Base-by-base conservation (phyloP, 2,888 invertebrate species). In the Perdita meconis region DNA sequence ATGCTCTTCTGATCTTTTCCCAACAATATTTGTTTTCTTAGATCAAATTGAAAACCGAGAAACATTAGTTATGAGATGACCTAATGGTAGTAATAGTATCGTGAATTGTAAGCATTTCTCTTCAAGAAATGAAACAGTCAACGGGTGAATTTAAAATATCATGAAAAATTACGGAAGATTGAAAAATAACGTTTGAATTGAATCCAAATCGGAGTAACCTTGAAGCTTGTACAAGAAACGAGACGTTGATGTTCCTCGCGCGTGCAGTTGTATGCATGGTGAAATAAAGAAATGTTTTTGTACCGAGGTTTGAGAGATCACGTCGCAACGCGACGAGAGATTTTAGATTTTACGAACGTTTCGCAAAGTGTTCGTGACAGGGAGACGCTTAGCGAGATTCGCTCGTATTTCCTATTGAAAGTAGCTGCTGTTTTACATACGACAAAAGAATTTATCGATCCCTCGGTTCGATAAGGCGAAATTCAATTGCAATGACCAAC, bases 401-500 rank as follows among this genome's bases (percentile, higher is more conserved):
- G 63, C 24, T 64, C 26, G 51, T 47, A 55, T 60, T 60, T 78
- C 73, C 63, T 81, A 83, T 73, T 67, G 74, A 83, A 83, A 81
- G 69, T 83, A 72, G 73, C 19, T 57, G 69, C 56, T 55, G 61
- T 72, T 71, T 56, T 24, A 19, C 59, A 47, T 36, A 38, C 24
- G 44, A 34, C 13, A 55, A 61, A 38, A 66, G 30, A 26, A 40
- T 34, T 59, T 53, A 67, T 47, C 40, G 24, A 51, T 51, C 44
- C 30, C 47, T 10, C 26, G 47, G 30, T 75, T 61, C 71, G 59
- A 65, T 75, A 57, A 30, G 70, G 12, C 22, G 26, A 67, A n/a
- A 56, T 38, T 65, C 67, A 77, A 71, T 63, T 30, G 66, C 82
- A 78, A 80, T 78, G 84, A 84, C 84, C 84, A 85, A 84, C 76